Evolutionary conservation across 2,797 vertebrate species (phyloP), one percentile per base, ranked within the genome.

Genomic region (Cryptoprocta ferox): DNA sequence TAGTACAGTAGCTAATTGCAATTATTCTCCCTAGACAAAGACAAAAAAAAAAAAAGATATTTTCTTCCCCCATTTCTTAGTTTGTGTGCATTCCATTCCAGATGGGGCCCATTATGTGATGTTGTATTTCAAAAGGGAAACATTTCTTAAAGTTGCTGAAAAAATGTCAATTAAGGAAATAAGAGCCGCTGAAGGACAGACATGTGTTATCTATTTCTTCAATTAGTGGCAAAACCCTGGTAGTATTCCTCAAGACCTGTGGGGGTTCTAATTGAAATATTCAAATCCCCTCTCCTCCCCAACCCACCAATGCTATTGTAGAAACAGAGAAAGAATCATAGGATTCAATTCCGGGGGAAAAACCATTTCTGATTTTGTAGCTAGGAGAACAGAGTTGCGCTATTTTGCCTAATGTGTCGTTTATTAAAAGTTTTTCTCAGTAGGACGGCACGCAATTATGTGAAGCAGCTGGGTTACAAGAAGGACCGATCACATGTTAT

Each of bases 171-270:
- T 98, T 97, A 98, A 98, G 97, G 90, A 98, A 98, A 98, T 97
- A 97, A 98, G 96, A 79, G 30, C 75, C 90, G 81, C 97, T 93
- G 91, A 98, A 97, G 66, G 89, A 98, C 97, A 98, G 95, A 96
- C 79, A 96, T 32, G 45, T 91, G 73, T 97, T 98, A 98, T 97
- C 97, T 98, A 97, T 98, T 98, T 98, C 97, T 98, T 98, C 91
- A 98, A 95, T 98, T 98, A 98, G 89, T 90, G 71, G 39, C 88
- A 94, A 96, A 96, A 45, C 97, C 94, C 79, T 98, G 96, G 95
- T 88, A 61, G 71, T 97, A 87, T 87, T 98, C 95, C 96, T 98
- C 90, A 97, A 94, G 97, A 98, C 94, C 91, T 71, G 14, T 96
- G 84, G 95, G 94, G 97, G 71, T 84, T 98, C 96, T 98, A 91